phyloP scores from a whole-genome alignment of 2,888 invertebrate species.

The Scrobipalpa costella region DNA sequence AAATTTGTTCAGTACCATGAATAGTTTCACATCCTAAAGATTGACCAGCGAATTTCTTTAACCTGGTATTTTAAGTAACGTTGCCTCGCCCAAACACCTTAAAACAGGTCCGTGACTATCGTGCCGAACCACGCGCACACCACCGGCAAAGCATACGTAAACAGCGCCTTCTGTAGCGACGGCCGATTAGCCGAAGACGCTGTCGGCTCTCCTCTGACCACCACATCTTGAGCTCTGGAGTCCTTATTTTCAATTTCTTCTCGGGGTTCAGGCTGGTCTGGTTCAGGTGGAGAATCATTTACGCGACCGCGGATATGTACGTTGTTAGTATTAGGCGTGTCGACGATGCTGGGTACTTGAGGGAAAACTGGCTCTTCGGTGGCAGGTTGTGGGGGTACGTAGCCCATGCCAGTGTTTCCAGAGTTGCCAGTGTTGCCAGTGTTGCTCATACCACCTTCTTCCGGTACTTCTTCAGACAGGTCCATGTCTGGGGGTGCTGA shows the following conservation, averaged over 20 bases:
- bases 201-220: conserved; percentile 42
- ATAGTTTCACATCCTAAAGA: too few species aligned
- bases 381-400: conserved; percentile 27
- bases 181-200: conserved; percentile 64
- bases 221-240: conserved; percentile 27
- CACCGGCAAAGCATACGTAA: conserved; percentile 89
- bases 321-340: conserved; percentile 53
- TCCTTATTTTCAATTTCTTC: conserved; percentile 25
- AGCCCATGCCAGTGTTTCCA: conserved; percentile 15
- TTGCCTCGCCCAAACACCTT: conserved; percentile 53
- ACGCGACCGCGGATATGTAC: conserved; percentile 46
- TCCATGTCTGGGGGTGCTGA: conserved; percentile 45
- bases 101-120: conserved; percentile 90
- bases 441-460: too few species aligned
- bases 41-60: too few species aligned
- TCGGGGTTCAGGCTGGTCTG: conserved; percentile 27
- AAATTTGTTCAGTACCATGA: too few species aligned
- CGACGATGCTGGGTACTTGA: conserved; percentile 53
- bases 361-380: conserved; percentile 41
- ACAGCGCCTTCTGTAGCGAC: conserved; percentile 83
- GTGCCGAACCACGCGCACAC: conserved; percentile 93
- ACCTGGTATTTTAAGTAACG: too few species aligned
- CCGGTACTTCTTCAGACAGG: conserved; percentile 37
- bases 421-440: too few species aligned
- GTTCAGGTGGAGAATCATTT: conserved; percentile 31